Percentiles rank a stretch among this genome's conserved stretches.
These are phyloP conservation scores for Callospermophilus lateralis DNA, from an alignment of 2,113 vertebrate genomes.

Conservation along the genomic window DNA sequence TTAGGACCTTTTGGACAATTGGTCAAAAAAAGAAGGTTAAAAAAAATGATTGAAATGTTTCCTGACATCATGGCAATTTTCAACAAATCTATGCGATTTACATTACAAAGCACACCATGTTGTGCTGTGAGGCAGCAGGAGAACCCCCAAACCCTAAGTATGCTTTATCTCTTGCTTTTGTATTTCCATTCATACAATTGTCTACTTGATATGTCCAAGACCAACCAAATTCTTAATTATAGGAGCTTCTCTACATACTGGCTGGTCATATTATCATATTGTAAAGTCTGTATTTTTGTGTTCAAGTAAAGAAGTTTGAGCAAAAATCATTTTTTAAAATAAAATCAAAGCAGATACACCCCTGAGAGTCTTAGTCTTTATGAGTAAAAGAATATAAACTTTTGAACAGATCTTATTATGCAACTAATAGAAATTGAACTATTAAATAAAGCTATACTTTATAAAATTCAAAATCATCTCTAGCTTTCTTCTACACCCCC, in stretches of 20 bases:
- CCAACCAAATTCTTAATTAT: not conserved
- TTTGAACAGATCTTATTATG: not conserved
- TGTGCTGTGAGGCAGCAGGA: not conserved
- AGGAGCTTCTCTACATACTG: not conserved
- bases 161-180: not conserved
- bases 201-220: not conserved
- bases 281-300: not conserved
- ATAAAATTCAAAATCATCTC: not conserved
- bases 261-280: not conserved
- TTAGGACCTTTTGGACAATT: not conserved
- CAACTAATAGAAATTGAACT: not conserved
- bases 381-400: not conserved
- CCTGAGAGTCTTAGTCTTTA: not conserved
- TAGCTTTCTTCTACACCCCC: not conserved
- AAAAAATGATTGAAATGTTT: slow-evolving; percentile 20
- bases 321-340: not conserved
- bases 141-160: not conserved
- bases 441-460: too few species aligned
- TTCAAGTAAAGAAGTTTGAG: not conserved
- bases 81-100: slow-evolving; percentile 52
- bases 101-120: not conserved
- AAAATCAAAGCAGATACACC: not conserved
- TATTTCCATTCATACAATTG: not conserved
- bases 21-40: not conserved
- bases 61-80: slow-evolving; percentile 13